Evolutionary conservation across 2,797 vertebrate genomes (phyloP).

Genomic region (Brotula barbata): DNA sequence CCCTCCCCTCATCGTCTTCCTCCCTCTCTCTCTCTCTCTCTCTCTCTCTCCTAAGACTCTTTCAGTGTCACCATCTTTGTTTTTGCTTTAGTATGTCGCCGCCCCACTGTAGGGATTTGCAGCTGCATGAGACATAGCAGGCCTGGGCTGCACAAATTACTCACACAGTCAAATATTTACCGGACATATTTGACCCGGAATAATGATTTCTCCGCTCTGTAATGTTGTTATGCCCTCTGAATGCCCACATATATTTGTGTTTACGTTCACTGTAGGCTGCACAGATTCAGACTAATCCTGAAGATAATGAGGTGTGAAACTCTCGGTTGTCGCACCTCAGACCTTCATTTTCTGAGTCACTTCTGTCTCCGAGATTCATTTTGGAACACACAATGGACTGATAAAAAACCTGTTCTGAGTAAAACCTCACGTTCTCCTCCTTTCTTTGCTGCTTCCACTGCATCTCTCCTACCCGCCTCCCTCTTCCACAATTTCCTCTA

Average conservation of each 20-base stretch:
- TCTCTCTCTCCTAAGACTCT: neutral
- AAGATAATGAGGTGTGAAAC: conserved; percentile 26
- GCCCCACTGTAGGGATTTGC: conserved; percentile 23
- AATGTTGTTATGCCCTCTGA: neutral
- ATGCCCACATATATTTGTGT: conserved; percentile 16
- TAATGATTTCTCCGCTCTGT: neutral
- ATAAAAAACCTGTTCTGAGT: conserved; percentile 13
- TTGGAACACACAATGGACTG: conserved; percentile 12
- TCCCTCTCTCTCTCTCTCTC: neutral
- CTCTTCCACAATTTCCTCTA: conserved; percentile 45
- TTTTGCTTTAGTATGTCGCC: conserved; percentile 4
- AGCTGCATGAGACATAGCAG: conserved; percentile 4
- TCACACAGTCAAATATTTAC: neutral
- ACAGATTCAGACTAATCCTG: neutral
- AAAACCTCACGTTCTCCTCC: conserved; percentile 7
- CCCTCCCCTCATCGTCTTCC: neutral
- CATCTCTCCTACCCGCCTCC: conserved; percentile 26
- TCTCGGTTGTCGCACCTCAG: conserved; percentile 3
- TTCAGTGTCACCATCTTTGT: neutral
- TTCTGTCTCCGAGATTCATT: conserved; percentile 14
- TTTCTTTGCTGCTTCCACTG: conserved; percentile 21
- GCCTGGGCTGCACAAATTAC: too few relatives aligned
- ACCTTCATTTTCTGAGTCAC: neutral
- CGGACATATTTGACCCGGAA: conserved; percentile 1
- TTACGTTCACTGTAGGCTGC: neutral